Percentiles rank a stretch among this genome's conserved stretches.
Evolutionary conservation across 2,113 vertebrate species (phyloP).

Genomic region (Caloenas nicobarica): DNA sequence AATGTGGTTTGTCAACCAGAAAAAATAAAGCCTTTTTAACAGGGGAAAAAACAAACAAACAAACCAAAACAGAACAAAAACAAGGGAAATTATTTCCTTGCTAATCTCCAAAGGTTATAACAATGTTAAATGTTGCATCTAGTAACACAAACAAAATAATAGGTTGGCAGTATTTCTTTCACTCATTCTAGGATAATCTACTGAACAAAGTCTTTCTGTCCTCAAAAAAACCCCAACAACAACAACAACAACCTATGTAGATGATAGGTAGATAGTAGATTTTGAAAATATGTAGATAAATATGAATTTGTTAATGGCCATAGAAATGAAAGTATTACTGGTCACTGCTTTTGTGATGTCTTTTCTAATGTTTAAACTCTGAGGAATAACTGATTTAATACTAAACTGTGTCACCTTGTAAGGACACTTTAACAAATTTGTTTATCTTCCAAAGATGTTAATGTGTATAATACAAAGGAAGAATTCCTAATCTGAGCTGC

Average conservation of each 20-base stretch:
- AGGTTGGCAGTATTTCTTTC: neutral
- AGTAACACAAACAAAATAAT: neutral
- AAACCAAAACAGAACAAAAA: neutral
- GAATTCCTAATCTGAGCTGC: neutral
- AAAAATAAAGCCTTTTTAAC: neutral
- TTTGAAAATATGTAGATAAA: neutral
- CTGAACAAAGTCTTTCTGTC: neutral
- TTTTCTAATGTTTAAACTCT: neutral
- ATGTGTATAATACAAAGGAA: neutral
- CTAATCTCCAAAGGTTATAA: neutral
- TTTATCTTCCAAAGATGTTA: neutral
- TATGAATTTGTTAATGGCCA: neutral
- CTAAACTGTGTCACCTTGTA: neutral
- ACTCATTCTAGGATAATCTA: neutral
- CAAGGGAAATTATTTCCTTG: neutral
- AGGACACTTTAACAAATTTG: neutral
- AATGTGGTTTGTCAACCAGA: neutral
- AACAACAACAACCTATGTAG: too few relatives aligned
- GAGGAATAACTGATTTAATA: neutral
- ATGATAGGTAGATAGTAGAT: neutral
- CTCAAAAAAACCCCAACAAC: neutral
- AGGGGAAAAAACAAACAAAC: neutral
- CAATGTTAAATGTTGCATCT: neutral
- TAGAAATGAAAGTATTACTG: neutral
- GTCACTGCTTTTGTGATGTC: neutral